Evolutionary conservation across 2,888 invertebrate genomes (phyloP).

Genomic region (Harpalus rubripes): DNA sequence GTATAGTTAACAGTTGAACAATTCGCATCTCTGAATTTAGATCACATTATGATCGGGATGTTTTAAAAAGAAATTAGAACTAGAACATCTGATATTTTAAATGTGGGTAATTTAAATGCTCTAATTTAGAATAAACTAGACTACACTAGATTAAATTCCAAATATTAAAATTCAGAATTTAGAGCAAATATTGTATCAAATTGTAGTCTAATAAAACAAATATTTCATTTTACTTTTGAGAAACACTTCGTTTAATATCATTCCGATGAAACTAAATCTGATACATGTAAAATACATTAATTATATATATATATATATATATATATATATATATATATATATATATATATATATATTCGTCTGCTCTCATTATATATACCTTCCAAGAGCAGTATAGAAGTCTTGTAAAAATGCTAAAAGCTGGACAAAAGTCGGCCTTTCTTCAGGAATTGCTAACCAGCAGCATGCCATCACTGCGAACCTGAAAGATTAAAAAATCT

Average conservation of each 20-base stretch:
- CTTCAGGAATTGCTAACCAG: conserved; percentile 83
- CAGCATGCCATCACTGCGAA: conserved; percentile 88
- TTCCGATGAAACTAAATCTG: conserved; percentile 34
- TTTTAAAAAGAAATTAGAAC: too few relatives aligned
- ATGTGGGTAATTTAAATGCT: too few relatives aligned
- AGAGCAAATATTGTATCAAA: background rate
- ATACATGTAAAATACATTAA: conserved; percentile 47
- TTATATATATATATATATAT: conserved; percentile 50
- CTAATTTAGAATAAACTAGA: too few relatives aligned
- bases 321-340: too few relatives aligned
- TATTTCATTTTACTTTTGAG: conserved; percentile 13
- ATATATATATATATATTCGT: too few relatives aligned
- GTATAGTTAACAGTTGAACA: too few relatives aligned
- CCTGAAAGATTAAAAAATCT: conserved; percentile 74
- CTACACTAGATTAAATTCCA: too few relatives aligned
- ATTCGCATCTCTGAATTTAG: too few relatives aligned
- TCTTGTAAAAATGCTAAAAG: conserved; percentile 86
- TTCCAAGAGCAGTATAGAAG: conserved; percentile 85
- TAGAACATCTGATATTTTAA: too few relatives aligned
- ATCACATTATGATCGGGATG: too few relatives aligned
- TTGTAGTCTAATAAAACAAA: background rate
- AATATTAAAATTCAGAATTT: background rate
- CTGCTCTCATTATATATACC: conserved; percentile 80
- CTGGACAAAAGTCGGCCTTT: conserved; percentile 85
- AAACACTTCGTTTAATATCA: conserved; percentile 41